Evolutionary conservation across 1,140 invertebrate genomes (phyloP).

Genomic region (Brachystomella parvula): DNA sequence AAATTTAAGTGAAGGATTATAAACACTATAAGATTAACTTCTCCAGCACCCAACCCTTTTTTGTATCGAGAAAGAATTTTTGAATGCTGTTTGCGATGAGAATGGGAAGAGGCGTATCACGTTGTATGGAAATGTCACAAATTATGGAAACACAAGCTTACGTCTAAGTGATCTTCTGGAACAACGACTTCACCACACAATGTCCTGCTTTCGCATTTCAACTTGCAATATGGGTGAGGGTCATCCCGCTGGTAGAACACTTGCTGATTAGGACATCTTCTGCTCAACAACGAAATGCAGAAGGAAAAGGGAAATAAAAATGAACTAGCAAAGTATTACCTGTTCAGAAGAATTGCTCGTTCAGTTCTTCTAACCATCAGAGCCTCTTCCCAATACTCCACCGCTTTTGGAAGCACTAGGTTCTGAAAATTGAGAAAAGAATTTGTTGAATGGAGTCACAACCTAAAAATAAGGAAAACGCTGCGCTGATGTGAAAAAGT

Average conservation of each 20-base stretch:
- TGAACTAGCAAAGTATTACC: slow-evolving; percentile 51
- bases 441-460: slow-evolving; percentile 12
- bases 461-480: not conserved
- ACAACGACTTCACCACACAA: slow-evolving; percentile 91
- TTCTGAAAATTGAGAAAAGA: slow-evolving; percentile 54
- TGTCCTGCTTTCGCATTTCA: slow-evolving; percentile 70
- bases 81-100: no score
- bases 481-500: no score
- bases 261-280: slow-evolving; percentile 45
- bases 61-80: no score
- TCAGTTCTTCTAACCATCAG: slow-evolving; percentile 76
- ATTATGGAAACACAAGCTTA: slow-evolving; percentile 48
- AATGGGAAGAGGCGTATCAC: no score
- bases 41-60: no score
- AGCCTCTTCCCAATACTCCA: slow-evolving; percentile 86
- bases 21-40: no score
- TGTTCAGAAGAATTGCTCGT: slow-evolving; percentile 73
- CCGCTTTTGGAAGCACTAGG: slow-evolving; percentile 79
- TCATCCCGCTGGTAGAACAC: slow-evolving; percentile 64
- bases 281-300: slow-evolving; percentile 14
- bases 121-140: no score
- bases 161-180: slow-evolving; percentile 83
- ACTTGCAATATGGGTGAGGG: slow-evolving; percentile 77
- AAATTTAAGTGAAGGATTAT: no score
- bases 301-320: not conserved